Percentiles rank a stretch among this genome's conserved stretches.
Evolutionary conservation across 2,113 vertebrate species (phyloP).

Genomic region (Chaetorhynchus papuensis): DNA sequence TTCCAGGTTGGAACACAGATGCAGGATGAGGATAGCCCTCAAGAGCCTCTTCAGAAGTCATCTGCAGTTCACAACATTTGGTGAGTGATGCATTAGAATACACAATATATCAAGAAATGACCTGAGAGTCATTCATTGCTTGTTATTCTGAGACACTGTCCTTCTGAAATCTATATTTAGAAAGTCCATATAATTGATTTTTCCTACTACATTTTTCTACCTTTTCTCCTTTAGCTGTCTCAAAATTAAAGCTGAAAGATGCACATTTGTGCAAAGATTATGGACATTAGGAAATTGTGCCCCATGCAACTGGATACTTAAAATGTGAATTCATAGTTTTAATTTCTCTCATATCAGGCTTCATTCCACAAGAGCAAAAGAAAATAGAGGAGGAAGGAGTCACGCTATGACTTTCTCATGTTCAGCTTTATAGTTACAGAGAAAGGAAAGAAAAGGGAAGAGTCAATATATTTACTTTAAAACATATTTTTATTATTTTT

Average conservation of each 20-base stretch:
- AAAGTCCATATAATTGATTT: neutral
- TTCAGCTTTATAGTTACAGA: neutral
- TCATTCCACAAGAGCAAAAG: neutral
- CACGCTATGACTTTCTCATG: neutral
- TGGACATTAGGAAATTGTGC: neutral
- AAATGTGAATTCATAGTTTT: neutral
- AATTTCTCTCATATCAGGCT: neutral
- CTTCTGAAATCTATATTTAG: neutral
- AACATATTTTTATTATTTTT: neutral
- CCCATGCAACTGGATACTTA: neutral
- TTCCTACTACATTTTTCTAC: neutral
- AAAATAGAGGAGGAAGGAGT: neutral
- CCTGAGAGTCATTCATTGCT: neutral
- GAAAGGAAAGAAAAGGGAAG: neutral
- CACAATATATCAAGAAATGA: neutral
- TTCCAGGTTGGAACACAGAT: neutral
- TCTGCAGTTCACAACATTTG: neutral
- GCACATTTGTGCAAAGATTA: neutral
- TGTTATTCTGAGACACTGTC: neutral
- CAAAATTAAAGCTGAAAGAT: neutral
- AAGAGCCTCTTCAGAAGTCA: neutral
- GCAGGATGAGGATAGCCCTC: neutral
- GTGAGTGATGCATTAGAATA: neutral
- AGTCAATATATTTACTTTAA: neutral
- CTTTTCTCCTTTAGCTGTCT: neutral